These are phyloP conservation scores for Trichosurus vulpecula DNA, from an alignment of 2,797 vertebrate genomes.

Conservation along the genomic window DNA sequence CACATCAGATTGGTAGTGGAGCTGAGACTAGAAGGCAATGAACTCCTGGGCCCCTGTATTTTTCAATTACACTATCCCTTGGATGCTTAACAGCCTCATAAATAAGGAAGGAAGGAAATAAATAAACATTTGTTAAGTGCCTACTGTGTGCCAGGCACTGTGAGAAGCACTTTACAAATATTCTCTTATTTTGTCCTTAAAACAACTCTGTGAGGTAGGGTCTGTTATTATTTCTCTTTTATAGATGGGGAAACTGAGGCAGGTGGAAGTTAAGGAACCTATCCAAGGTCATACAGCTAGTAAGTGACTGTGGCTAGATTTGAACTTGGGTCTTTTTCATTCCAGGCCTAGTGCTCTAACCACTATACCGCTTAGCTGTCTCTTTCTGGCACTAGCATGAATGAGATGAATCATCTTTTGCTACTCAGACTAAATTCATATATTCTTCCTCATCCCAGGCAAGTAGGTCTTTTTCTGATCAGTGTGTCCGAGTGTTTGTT, in stretches of 20 bases:
- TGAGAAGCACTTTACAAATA: not conserved
- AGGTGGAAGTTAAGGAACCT: not conserved
- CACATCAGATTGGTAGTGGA: constrained; percentile 27
- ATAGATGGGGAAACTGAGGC: not conserved
- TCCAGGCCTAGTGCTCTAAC: not conserved
- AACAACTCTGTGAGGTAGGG: not conserved
- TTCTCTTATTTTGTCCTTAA: not conserved
- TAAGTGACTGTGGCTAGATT: not conserved
- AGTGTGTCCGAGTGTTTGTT: not conserved
- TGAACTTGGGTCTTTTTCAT: not conserved
- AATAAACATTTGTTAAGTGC: not conserved
- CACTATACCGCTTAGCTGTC: not conserved
- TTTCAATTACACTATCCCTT: constrained; percentile 1
- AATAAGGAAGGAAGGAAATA: not conserved
- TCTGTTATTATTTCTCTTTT: not conserved
- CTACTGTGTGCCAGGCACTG: not conserved
- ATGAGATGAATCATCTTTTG: constrained; percentile 42
- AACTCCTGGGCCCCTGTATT: constrained; percentile 4
- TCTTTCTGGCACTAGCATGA: constrained; percentile 8
- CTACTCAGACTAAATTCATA: constrained; percentile 1
- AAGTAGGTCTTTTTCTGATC: not conserved
- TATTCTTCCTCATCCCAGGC: constrained; percentile 33
- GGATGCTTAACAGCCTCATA: not conserved
- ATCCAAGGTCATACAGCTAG: not conserved
- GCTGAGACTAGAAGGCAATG: constrained; percentile 21